Percentiles rank a stretch among this genome's conserved stretches.
These are phyloP conservation scores for Henicopernis longicauda DNA, from an alignment of 2,113 vertebrate species.

Conservation along the genomic window DNA sequence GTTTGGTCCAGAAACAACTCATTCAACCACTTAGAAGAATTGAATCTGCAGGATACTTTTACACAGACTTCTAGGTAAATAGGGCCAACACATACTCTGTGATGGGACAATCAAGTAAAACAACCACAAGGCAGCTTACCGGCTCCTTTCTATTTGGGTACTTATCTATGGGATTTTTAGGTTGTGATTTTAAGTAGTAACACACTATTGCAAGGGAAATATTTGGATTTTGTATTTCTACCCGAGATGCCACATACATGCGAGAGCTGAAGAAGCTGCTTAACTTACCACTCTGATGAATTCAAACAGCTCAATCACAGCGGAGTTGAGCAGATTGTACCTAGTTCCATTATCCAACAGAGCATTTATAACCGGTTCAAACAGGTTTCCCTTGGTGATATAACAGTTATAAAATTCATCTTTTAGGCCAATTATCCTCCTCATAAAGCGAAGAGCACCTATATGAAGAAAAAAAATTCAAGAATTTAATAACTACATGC, in stretches of 20 bases:
- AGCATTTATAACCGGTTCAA: conserved; percentile 97
- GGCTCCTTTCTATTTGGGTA: background rate
- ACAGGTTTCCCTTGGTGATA: conserved; percentile 97
- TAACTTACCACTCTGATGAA: conserved; percentile 96
- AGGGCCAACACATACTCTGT: background rate
- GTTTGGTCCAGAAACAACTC: background rate
- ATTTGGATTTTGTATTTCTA: background rate
- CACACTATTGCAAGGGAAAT: background rate
- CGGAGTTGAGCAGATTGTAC: conserved; percentile 98
- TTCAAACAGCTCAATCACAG: conserved; percentile 95
- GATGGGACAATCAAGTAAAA: background rate
- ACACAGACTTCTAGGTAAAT: fast-evolving
- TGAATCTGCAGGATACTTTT: background rate
- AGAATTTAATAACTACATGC: background rate
- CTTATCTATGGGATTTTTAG: background rate
- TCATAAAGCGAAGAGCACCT: conserved; percentile 99
- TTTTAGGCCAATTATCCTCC: conserved; percentile 96
- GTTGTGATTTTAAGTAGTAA: background rate
- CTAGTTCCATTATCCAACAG: conserved; percentile 96
- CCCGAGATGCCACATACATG: fast-evolving
- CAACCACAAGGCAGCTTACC: background rate
- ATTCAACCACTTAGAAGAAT: too few relatives aligned
- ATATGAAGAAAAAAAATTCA: background rate
- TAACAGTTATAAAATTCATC: conserved; percentile 99
- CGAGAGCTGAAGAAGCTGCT: background rate